Percentiles rank a stretch among this genome's conserved stretches.
Conservation (phyloP, 2,888 invertebrate genomes). For the Stenodema calcarata region DNA sequence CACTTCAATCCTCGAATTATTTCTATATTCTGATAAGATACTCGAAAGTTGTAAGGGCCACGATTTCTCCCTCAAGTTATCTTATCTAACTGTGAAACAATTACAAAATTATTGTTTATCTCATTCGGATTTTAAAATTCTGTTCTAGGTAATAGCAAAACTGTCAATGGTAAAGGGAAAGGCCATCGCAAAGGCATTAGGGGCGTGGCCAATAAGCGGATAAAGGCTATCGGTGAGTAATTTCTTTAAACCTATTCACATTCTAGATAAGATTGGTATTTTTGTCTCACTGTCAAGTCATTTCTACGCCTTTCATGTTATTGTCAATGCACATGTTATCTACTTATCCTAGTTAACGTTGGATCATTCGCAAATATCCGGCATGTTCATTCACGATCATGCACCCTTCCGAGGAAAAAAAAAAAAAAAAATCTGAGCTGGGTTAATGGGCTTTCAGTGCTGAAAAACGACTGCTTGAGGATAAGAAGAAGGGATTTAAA, state of each 20-base stretch:
- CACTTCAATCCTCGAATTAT: too few species aligned
- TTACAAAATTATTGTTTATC: neutral
- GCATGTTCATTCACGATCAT: too few species aligned
- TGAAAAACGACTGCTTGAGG: too few species aligned
- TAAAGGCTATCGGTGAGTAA: slow-evolving; percentile 37
- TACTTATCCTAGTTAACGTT: neutral
- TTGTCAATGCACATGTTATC: too few species aligned
- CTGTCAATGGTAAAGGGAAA: slow-evolving; percentile 52
- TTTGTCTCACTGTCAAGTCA: neutral
- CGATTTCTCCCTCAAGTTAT: neutral
- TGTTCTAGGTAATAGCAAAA: slow-evolving; percentile 50
- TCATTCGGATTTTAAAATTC: neutral
- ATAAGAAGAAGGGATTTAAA: too few species aligned
- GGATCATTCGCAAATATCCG: neutral
- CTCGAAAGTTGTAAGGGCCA: neutral
- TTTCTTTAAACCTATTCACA: neutral
- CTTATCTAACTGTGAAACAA: neutral
- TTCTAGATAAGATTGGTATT: neutral
- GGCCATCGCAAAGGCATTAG: slow-evolving; percentile 55
- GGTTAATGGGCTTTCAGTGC: too few species aligned
- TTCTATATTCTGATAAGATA: neutral
- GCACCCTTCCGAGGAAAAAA: too few species aligned
- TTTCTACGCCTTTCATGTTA: neutral
- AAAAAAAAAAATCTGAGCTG: too few species aligned
- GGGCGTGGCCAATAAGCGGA: slow-evolving; percentile 53